Conservation (phyloP, 2,113 vertebrate species). For the Phoxinus phoxinus region DNA sequence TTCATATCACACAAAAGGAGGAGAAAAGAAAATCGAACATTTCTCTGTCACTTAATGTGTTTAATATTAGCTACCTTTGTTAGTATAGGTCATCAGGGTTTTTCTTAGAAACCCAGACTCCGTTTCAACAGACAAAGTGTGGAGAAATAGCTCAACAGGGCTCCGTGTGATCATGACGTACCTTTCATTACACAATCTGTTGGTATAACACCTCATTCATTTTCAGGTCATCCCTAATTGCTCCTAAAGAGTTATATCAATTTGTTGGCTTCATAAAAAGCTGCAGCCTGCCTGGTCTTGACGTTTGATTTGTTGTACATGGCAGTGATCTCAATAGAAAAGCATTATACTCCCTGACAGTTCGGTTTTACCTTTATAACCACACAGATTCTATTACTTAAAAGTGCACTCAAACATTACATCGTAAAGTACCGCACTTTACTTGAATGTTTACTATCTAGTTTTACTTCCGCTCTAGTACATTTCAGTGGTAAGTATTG, state of each 20-base stretch:
- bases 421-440: neutral
- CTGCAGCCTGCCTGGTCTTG: constrained; percentile 45
- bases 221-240: constrained; percentile 1
- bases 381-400: neutral
- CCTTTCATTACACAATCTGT: constrained; percentile 45
- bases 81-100: constrained; percentile 12
- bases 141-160: neutral
- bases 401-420: neutral
- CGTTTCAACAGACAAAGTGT: neutral
- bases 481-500: neutral
- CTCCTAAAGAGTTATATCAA: constrained; percentile 31
- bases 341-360: neutral
- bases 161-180: constrained; percentile 6
- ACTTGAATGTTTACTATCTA: neutral
- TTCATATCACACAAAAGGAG: neutral
- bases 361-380: neutral
- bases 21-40: constrained; percentile 18
- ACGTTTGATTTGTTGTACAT: constrained; percentile 35
- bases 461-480: neutral
- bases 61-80: constrained; percentile 25
- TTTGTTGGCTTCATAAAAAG: constrained; percentile 22
- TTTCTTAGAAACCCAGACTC: neutral
- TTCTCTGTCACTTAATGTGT: constrained; percentile 26
- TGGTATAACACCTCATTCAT: constrained; percentile 41
- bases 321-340: constrained; percentile 10